phyloP scores from a whole-genome alignment of 2,888 invertebrate species.

The Pachymerium ferrugineum region DNA sequence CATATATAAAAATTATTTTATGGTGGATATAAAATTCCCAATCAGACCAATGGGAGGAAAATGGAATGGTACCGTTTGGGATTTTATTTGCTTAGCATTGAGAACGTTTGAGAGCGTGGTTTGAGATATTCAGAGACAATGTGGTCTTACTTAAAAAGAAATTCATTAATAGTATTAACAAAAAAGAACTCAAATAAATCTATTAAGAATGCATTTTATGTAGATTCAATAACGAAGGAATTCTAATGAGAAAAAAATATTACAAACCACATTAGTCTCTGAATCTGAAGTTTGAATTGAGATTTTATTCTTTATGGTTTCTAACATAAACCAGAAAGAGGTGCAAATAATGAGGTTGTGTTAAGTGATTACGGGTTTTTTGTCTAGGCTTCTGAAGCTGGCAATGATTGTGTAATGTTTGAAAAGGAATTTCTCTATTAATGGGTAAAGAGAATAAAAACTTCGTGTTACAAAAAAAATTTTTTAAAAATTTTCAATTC shows the following conservation, averaged over 20 bases:
- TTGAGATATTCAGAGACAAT: too few relatives aligned
- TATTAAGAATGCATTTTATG: background rate
- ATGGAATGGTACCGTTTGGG: too few relatives aligned
- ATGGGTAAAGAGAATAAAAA: background rate
- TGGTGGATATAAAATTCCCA: too few relatives aligned
- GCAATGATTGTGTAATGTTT: constrained; percentile 21
- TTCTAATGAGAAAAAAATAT: too few relatives aligned
- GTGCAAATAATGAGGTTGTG: constrained; percentile 23
- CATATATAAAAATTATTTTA: too few relatives aligned
- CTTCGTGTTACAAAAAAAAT: background rate
- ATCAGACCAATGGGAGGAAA: too few relatives aligned
- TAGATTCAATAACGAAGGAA: too few relatives aligned
- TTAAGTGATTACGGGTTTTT: constrained; percentile 27
- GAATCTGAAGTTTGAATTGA: too few relatives aligned
- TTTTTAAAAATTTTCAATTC: background rate
- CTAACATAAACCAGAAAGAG: background rate
- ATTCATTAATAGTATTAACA: background rate
- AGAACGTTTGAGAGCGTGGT: background rate
- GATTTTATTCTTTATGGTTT: too few relatives aligned
- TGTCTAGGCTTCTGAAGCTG: constrained; percentile 28
- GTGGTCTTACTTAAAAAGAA: too few relatives aligned
- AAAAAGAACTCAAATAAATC: background rate
- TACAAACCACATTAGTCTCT: too few relatives aligned
- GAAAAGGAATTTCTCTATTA: background rate
- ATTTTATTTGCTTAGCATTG: background rate